These are phyloP conservation scores for Phymanthus crucifer DNA, from an alignment of 92 coral and sea anemone genomes.

Conservation along the genomic window DNA sequence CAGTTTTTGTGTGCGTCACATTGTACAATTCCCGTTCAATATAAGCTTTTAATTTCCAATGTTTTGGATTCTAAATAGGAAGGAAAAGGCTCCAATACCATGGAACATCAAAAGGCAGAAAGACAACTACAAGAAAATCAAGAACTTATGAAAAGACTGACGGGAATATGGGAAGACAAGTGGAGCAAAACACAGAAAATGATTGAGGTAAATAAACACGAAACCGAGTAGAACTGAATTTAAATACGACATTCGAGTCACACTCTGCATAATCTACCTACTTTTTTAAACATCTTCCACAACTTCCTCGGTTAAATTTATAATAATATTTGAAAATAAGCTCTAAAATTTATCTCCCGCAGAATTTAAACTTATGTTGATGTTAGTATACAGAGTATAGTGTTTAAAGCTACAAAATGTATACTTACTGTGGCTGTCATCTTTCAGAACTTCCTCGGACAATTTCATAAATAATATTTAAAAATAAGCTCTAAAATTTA, in stretches of 20 bases:
- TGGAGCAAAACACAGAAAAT: slow-evolving; percentile 95
- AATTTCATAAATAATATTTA: background rate
- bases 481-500: background rate
- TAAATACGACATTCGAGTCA: too few relatives aligned
- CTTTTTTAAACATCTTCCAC: background rate
- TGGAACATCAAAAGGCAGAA: slow-evolving; percentile 67
- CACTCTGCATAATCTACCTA: background rate
- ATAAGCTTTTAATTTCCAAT: background rate
- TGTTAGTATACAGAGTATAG: too few relatives aligned
- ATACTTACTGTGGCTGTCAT: too few relatives aligned
- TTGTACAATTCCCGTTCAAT: background rate
- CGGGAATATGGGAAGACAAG: slow-evolving; percentile 99
- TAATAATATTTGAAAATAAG: background rate
- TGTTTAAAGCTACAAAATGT: too few relatives aligned
- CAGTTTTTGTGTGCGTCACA: too few relatives aligned
- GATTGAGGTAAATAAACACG: slow-evolving; percentile 69
- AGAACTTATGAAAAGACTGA: slow-evolving; percentile 87
- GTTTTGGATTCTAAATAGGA: slow-evolving; percentile 51
- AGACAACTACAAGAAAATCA: slow-evolving; percentile 92
- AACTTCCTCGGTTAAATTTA: too few relatives aligned
- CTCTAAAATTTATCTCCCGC: too few relatives aligned
- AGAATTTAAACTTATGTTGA: too few relatives aligned
- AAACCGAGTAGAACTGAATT: too few relatives aligned
- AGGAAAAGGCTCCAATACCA: slow-evolving; percentile 10
- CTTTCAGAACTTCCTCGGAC: background rate